Percentiles rank a stretch among this genome's conserved stretches.
These are phyloP conservation scores for Podotricha telesiphe DNA, from an alignment of 2,888 invertebrate genomes.

Conservation along the genomic window DNA sequence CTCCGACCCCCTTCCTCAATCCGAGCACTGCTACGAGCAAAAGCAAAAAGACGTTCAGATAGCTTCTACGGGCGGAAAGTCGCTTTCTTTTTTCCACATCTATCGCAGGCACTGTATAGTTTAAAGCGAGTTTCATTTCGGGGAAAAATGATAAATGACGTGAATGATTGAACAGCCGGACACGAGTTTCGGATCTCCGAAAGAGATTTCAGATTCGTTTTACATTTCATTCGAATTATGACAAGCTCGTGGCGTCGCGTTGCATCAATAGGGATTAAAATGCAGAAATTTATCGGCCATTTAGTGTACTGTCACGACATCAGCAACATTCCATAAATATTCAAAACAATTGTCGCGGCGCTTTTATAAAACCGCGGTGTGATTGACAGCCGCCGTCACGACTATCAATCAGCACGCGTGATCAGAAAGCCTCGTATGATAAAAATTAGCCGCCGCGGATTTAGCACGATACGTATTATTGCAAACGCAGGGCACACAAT, in stretches of 20 bases:
- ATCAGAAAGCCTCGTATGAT: constrained; percentile 54
- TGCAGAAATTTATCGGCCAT: constrained; percentile 61
- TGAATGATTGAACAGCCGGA: constrained; percentile 78
- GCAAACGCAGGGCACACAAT: constrained; percentile 49
- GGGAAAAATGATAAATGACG: constrained; percentile 76
- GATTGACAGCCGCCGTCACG: constrained; percentile 75
- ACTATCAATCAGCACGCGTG: constrained; percentile 73
- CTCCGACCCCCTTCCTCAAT: constrained; percentile 50
- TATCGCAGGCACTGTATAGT: constrained; percentile 72
- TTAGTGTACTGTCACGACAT: constrained; percentile 66
- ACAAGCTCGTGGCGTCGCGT: constrained; percentile 48
- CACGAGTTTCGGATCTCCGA: constrained; percentile 63
- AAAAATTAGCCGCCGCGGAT: constrained; percentile 46
- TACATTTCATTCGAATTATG: constrained; percentile 54
- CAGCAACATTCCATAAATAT: constrained; percentile 75
- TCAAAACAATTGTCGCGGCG: constrained; percentile 68
- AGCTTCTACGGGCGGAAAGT: constrained; percentile 67
- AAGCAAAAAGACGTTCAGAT: constrained; percentile 77
- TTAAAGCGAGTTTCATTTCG: constrained; percentile 74
- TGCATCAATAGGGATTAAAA: constrained; percentile 69
- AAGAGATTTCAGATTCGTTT: constrained; percentile 67
- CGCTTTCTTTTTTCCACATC: constrained; percentile 74
- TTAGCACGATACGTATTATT: constrained; percentile 31
- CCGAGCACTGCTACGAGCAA: constrained; percentile 59
- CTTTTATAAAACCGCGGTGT: constrained; percentile 68